Evolutionary conservation across 2,888 invertebrate species (phyloP).

Genomic region (Oscheius onirici): DNA sequence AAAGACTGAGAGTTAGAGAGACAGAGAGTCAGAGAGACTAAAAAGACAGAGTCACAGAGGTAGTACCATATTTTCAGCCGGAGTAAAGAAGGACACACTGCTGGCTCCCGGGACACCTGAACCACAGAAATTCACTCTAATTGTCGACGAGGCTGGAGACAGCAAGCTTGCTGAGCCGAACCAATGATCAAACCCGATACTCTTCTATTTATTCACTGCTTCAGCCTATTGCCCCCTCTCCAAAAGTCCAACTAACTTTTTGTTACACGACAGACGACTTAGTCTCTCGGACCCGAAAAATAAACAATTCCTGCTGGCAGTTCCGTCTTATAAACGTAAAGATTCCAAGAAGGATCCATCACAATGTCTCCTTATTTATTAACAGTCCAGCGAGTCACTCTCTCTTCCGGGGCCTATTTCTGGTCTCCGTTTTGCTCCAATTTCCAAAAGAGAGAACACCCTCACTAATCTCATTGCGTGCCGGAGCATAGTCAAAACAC

Average conservation of each 20-base stretch:
- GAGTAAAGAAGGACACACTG: conserved; percentile 11
- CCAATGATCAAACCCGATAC: conserved; percentile 1
- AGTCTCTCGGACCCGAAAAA: conserved; percentile 3
- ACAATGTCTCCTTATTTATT: conserved; percentile 12
- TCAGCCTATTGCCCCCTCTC: too few relatives aligned
- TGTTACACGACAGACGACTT: conserved; percentile 12
- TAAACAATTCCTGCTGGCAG: conserved; percentile 6
- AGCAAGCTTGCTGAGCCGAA: conserved; percentile 42
- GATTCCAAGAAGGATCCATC: too few relatives aligned
- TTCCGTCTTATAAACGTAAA: too few relatives aligned
- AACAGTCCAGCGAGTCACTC: not conserved
- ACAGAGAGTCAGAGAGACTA: not conserved
- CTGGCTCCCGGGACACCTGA: conserved; percentile 24
- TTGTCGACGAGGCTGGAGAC: conserved; percentile 57
- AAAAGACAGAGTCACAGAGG: too few relatives aligned
- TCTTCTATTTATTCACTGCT: not conserved
- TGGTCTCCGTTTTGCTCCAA: too few relatives aligned
- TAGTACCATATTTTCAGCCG: not conserved
- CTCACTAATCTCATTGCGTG: too few relatives aligned
- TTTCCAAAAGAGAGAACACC: too few relatives aligned
- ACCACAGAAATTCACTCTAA: conserved; percentile 52
- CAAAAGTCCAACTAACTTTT: not conserved
- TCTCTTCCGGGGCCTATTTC: too few relatives aligned
- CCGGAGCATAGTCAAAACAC: too few relatives aligned
- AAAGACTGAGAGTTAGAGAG: not conserved